Evolutionary conservation across 35 echinoderm and acorn worm species (phyloP), one percentile per base, ranked within the genome.

Genomic region (Heliocidaris erythrogramma): DNA sequence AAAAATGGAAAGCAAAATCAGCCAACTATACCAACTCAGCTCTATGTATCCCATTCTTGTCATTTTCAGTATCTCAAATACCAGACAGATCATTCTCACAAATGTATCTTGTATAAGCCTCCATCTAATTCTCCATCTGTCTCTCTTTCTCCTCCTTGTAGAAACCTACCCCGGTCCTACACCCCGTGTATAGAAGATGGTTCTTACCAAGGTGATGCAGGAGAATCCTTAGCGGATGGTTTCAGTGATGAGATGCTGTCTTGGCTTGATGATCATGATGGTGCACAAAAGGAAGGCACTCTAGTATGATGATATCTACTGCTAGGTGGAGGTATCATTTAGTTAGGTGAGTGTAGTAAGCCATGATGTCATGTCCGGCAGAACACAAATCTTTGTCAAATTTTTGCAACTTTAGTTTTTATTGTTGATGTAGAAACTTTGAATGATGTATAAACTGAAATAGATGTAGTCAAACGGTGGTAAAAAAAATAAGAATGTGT

Each of bases 221-320:
- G 96, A 7, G 96, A 97, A 69, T 97, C 96, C 9, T 48, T 97
- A 13, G 96, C 96, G 27, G 96, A 97, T 48, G 94, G 49, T 48
- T 97, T 95, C 96, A 95, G 94, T 84, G 96, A 97, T 49, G 96
- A 97, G 91, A 97, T 97, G 96, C 61, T 97, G 94, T 60, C 96
- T 29, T 97, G 96, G 96, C 86, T 95, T 92, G 96, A 97, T 47
- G 94, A 97, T 31, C 90, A 97, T 29, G 96, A 97, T 61, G 93
- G 95, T 21, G 88, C 60, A 47, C 84, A 88, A 31, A 94, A 96
- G 60, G 87, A 85, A 88, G 95, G 95, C 56, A 96, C 95, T 7
- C 93, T 96, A 17, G 95, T 96, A 71, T 96, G 95, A 96, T 52
- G 47, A 42, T 89, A 78, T 78, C 21, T 78, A 6, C 7, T 7